phyloP scores from a whole-genome alignment of 2,113 vertebrate genomes.

The Bufo gargarizans region DNA sequence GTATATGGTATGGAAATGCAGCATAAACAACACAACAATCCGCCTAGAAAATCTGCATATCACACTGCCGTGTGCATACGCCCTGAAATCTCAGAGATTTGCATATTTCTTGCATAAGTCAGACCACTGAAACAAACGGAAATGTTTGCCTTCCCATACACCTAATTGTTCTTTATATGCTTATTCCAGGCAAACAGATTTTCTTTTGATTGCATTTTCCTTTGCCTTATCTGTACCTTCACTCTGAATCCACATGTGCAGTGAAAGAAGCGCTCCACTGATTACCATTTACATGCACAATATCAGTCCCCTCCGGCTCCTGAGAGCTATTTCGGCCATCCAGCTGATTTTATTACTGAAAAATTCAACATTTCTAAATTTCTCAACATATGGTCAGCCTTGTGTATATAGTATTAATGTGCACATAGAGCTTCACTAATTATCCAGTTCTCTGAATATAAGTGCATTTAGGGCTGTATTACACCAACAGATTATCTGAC shows the following conservation, averaged over 20 bases:
- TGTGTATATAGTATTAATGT: slow-evolving; percentile 4
- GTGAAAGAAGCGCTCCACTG: background rate
- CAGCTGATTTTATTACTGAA: slow-evolving; percentile 8
- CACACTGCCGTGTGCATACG: too few species aligned
- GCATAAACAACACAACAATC: too few species aligned
- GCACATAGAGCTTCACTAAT: background rate
- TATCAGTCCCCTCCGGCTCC: background rate
- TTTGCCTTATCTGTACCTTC: background rate
- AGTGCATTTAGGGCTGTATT: background rate
- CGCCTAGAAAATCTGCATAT: too few species aligned
- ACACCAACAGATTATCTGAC: background rate
- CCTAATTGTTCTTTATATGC: background rate
- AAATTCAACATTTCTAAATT: background rate
- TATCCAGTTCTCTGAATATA: background rate
- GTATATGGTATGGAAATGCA: too few species aligned
- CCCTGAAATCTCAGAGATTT: background rate
- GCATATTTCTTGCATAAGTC: background rate
- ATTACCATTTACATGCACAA: slow-evolving; percentile 20
- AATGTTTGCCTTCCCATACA: background rate
- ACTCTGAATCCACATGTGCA: slow-evolving; percentile 8
- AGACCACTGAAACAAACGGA: background rate
- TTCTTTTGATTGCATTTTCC: slow-evolving; percentile 7
- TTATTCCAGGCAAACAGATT: background rate
- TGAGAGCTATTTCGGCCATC: background rate
- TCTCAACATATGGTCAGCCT: background rate